Evolutionary conservation across 2,888 invertebrate species (phyloP).

Genomic region (Eupithecia exiguata): DNA sequence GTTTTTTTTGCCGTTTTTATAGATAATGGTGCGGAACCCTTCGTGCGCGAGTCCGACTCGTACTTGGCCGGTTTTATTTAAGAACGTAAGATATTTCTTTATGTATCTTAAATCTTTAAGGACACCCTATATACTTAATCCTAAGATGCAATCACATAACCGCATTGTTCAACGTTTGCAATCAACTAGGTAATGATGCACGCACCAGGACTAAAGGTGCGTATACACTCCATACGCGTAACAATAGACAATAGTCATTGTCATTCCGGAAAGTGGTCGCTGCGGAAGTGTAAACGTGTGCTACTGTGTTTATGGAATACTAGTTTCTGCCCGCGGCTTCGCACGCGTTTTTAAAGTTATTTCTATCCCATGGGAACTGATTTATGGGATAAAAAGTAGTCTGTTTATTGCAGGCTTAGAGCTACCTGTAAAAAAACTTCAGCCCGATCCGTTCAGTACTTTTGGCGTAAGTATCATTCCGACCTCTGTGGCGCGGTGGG

Average conservation of each 20-base stretch:
- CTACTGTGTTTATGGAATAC: slow-evolving; percentile 43
- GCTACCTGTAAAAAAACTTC: no score
- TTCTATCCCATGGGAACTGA: no score
- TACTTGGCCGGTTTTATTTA: no score
- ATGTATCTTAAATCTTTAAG: background rate
- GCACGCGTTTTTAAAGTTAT: no score
- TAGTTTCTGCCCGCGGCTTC: background rate
- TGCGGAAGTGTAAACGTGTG: slow-evolving; percentile 70
- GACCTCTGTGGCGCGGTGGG: no score
- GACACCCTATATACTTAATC: background rate
- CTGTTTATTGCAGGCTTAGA: no score
- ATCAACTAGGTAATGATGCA: slow-evolving; percentile 35
- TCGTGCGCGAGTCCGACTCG: no score
- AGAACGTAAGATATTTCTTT: background rate
- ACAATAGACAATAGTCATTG: slow-evolving; percentile 74
- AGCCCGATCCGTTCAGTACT: no score
- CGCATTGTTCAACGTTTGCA: slow-evolving; percentile 34
- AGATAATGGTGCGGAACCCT: no score
- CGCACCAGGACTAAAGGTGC: slow-evolving; percentile 47
- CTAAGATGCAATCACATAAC: slow-evolving; percentile 16
- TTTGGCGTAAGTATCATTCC: no score
- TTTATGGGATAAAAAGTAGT: no score
- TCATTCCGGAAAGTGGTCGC: slow-evolving; percentile 65
- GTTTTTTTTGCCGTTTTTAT: no score
- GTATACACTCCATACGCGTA: slow-evolving; percentile 44